Evolutionary conservation across 2,797 vertebrate species (phyloP), one percentile per base, ranked within the genome.

Genomic region (Falco biarmicus): DNA sequence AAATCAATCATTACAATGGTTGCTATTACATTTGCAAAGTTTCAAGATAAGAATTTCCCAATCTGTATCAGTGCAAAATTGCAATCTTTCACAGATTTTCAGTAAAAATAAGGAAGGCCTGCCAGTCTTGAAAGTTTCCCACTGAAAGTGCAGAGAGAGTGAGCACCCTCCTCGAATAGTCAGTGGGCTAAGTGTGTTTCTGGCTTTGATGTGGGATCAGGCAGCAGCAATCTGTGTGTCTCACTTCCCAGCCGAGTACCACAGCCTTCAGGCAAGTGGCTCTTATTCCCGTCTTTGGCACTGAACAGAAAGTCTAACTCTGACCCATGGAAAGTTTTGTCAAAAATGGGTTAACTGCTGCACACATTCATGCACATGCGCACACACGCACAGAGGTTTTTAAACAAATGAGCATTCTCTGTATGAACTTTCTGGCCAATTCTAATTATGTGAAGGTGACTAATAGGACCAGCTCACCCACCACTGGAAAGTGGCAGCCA

Each of bases 391-490:
- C 4, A 20, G 2, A 24, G 25, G 11, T 63, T 87, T 89, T 89
- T 60, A 76, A 87, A 45, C 37, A 79, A 71, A 66, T 45, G 20
- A 78, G 28, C 5, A 16, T 73, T 90, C 61, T 90, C 50, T 84
- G 32, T 54, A 29, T 65, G 87, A 96, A 41, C 34, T 88, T 92
- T 85, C n/a, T 48, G 26, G n/a, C 56, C 48, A 83, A 3, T 91
- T 93, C 90, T 48, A 43, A 29, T 81, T 90, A 78, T 47, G 54
- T 54, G 65, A 86, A 81, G 13, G 47, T 96, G 92, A 94, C 87
- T 96, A 93, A 91, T 73, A 68, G 82, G 57, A 84, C 60, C 61
- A 60, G 3, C 18, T 63, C 69, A 48, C 39, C 16, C 43, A 73
- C 78, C 65, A 76, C 56, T 84, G 92, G 43, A 85, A 89, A 95